These are phyloP conservation scores for Apus apus DNA, from an alignment of 2,113 vertebrate genomes.

Conservation along the genomic window DNA sequence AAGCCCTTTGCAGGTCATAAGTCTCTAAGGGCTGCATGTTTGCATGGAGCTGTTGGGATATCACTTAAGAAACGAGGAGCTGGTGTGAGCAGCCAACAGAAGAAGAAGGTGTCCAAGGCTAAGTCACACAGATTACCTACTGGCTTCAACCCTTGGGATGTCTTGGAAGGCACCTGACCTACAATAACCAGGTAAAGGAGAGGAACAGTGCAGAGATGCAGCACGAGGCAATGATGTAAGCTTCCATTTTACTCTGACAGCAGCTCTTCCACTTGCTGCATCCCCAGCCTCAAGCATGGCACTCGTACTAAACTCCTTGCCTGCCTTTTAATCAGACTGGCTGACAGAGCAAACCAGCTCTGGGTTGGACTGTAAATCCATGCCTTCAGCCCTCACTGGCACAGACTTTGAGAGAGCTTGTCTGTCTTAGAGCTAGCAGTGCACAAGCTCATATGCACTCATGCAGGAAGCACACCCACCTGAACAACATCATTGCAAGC, in stretches of 20 bases:
- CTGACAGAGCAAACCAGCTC: background rate
- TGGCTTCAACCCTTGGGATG: background rate
- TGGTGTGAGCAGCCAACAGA: background rate
- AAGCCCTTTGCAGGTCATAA: background rate
- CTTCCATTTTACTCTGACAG: background rate
- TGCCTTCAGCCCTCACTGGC: rapidly evolving
- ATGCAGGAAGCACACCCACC: slow-evolving; percentile 69
- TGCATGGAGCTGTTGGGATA: rapidly evolving
- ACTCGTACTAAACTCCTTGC: background rate
- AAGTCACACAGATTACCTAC: background rate
- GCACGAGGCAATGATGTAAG: background rate
- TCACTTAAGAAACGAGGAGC: background rate
- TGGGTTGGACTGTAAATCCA: background rate
- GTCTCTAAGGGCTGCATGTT: background rate
- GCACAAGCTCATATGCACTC: rapidly evolving
- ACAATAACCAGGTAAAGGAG: background rate
- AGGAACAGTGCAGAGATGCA: background rate
- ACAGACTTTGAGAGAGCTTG: background rate
- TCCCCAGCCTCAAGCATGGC: background rate
- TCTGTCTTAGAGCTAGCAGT: background rate
- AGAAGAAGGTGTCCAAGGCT: background rate
- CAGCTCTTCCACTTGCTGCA: background rate
- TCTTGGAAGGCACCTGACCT: background rate
- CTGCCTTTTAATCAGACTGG: background rate
- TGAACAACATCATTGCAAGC: slow-evolving; percentile 94